phyloP scores from a whole-genome alignment of 2,113 vertebrate species.

The Rhinogobius similis region DNA sequence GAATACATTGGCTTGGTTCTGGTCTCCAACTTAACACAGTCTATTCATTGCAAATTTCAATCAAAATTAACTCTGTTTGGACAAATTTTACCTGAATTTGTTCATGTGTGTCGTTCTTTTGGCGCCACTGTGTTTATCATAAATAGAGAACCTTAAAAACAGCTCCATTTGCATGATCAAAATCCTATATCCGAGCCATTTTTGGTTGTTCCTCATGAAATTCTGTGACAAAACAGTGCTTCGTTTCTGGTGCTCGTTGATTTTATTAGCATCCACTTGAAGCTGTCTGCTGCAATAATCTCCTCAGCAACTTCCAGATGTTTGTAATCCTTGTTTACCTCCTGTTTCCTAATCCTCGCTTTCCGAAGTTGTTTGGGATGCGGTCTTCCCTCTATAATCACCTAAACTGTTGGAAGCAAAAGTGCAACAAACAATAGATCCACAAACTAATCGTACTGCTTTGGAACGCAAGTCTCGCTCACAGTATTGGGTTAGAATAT shows the following conservation, averaged over 20 bases:
- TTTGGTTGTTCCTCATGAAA: too few relatives aligned
- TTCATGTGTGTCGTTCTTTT: too few relatives aligned
- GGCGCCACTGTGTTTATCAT: too few relatives aligned
- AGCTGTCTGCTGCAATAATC: conserved; percentile 9
- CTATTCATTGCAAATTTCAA: too few relatives aligned
- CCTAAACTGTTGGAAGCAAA: conserved; percentile 8
- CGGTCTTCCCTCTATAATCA: conserved; percentile 28
- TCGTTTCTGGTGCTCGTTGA: not conserved
- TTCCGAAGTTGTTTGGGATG: conserved; percentile 18
- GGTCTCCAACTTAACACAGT: too few relatives aligned
- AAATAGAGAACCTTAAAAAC: too few relatives aligned
- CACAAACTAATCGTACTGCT: not conserved
- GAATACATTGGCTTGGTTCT: too few relatives aligned
- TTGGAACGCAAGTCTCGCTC: not conserved
- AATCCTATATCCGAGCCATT: too few relatives aligned
- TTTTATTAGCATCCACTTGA: conserved; percentile 26
- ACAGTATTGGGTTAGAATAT: not conserved
- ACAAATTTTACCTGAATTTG: too few relatives aligned
- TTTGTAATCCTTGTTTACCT: conserved; percentile 52
- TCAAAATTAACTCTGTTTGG: too few relatives aligned
- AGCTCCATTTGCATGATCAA: too few relatives aligned
- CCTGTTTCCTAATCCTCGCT: conserved; percentile 52
- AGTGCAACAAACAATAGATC: conserved; percentile 2
- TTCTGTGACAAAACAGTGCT: too few relatives aligned
- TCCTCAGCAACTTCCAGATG: conserved; percentile 49